phyloP scores from a whole-genome alignment of 2,113 vertebrate genomes.

The Elgaria multicarinata region DNA sequence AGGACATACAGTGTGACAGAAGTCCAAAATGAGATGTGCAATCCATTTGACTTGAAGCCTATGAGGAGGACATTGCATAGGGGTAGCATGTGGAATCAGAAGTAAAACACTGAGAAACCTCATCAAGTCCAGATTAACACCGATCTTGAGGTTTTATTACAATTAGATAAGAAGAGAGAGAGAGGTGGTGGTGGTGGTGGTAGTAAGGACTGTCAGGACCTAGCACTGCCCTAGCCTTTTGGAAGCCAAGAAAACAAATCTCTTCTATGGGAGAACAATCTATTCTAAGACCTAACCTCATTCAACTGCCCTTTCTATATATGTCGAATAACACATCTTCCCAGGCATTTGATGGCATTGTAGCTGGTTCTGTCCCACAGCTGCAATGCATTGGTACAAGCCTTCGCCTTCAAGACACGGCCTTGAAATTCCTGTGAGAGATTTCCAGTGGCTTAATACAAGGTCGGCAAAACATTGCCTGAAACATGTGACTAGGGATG shows the following conservation, averaged over 20 bases:
- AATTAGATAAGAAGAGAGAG: background rate
- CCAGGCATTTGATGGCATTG: background rate
- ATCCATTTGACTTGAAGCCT: background rate
- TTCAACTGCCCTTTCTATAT: background rate
- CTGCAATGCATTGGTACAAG: background rate
- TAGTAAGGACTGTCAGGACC: background rate
- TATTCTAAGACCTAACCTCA: background rate
- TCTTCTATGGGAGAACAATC: background rate
- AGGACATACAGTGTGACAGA: background rate
- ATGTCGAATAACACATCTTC: background rate
- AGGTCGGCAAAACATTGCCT: background rate
- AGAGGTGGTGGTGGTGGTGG: too few relatives aligned
- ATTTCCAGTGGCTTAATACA: conserved; percentile 22
- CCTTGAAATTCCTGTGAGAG: conserved; percentile 19
- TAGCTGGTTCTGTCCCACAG: background rate
- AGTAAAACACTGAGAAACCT: background rate
- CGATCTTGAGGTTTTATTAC: background rate
- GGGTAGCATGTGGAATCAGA: background rate
- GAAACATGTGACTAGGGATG: background rate
- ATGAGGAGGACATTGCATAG: background rate
- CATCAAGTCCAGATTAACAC: background rate
- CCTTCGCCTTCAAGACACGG: background rate
- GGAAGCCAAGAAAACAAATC: background rate
- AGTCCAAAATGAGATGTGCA: background rate
- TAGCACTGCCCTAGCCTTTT: background rate